Evolutionary conservation across 2,888 invertebrate genomes (phyloP).

Genomic region (Stenoptilia bipunctidactyla): DNA sequence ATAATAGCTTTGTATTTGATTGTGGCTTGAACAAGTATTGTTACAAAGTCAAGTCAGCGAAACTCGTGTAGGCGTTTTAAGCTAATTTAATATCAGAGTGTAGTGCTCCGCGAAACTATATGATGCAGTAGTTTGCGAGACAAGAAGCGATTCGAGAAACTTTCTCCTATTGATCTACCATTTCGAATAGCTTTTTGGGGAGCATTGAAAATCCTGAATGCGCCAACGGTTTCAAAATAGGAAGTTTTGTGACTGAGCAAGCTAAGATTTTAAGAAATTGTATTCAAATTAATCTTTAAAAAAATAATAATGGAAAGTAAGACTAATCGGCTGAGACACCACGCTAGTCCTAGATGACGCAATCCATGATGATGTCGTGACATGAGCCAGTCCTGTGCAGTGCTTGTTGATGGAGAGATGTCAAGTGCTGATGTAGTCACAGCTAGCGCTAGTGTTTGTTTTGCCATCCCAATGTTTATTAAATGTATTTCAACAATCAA

Average conservation of each 20-base stretch:
- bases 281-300: slow-evolving; percentile 19
- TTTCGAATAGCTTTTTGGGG: slow-evolving; percentile 30
- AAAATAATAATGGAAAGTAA: background rate
- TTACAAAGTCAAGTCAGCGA: slow-evolving; percentile 26
- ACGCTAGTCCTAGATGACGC: slow-evolving; percentile 61
- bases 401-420: slow-evolving; percentile 57
- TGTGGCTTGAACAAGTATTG: slow-evolving; percentile 10
- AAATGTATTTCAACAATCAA: too few relatives aligned
- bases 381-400: slow-evolving; percentile 61
- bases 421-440: slow-evolving; percentile 48
- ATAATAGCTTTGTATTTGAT: background rate
- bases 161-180: slow-evolving; percentile 52
- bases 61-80: slow-evolving; percentile 41
- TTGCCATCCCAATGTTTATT: background rate
- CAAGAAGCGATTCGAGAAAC: slow-evolving; percentile 50
- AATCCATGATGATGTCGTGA: slow-evolving; percentile 50
- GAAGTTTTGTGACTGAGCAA: slow-evolving; percentile 37
- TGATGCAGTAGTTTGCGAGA: slow-evolving; percentile 51
- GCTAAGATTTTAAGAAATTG: slow-evolving; percentile 32
- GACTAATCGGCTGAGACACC: slow-evolving; percentile 55
- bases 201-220: slow-evolving; percentile 19
- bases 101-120: slow-evolving; percentile 46
- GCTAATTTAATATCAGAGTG: slow-evolving; percentile 38
- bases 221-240: slow-evolving; percentile 55
- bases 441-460: background rate